A percentile compares a stretch with the other conserved stretches of the same genome.
phyloP scores from a whole-genome alignment of 2,888 invertebrate genomes.

The Toxonevra muliebris region DNA sequence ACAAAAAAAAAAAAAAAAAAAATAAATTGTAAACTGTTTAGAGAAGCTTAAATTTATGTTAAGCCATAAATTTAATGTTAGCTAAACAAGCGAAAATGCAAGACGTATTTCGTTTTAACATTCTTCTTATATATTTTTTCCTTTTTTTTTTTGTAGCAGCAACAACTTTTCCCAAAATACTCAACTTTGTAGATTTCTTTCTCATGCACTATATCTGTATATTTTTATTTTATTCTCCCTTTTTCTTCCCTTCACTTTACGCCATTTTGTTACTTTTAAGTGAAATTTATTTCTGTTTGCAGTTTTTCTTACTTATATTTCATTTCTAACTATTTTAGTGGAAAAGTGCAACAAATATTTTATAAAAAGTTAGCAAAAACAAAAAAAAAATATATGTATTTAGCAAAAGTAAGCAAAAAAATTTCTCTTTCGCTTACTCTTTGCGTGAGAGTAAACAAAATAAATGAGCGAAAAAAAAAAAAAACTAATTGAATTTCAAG shows the following conservation, averaged over 20 bases:
- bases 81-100: conserved; percentile 41
- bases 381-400: too few species aligned
- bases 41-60: conserved; percentile 54
- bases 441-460: too few species aligned
- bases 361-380: too few species aligned
- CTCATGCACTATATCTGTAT: not conserved
- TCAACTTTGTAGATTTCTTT: not conserved
- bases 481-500: too few species aligned
- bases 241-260: not conserved
- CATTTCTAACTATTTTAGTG: conserved; percentile 1
- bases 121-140: not conserved
- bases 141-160: too few species aligned
- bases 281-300: conserved; percentile 20
- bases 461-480: too few species aligned
- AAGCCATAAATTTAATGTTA: conserved; percentile 55
- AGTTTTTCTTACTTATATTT: conserved; percentile 2
- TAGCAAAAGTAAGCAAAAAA: too few species aligned
- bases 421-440: too few species aligned
- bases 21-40: too few species aligned
- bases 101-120: conserved; percentile 8
- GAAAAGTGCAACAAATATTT: too few species aligned
- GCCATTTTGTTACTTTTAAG: conserved; percentile 10
- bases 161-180: not conserved
- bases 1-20: too few species aligned
- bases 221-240: conserved; percentile 4